phyloP scores from a whole-genome alignment of 2,888 invertebrate species.

The Clusia tigrina region DNA sequence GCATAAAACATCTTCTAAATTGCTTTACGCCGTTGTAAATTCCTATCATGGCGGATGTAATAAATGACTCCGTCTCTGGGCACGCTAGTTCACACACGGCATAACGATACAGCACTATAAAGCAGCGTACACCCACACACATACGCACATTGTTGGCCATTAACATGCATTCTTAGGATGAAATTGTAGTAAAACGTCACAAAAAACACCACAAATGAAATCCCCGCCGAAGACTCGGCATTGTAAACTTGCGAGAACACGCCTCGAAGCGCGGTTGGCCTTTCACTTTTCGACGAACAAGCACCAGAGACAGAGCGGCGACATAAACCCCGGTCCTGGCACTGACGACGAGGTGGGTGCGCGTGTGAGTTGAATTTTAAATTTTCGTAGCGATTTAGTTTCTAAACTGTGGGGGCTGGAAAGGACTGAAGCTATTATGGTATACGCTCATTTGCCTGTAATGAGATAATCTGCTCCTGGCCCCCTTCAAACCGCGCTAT shows the following conservation, averaged over 20 bases:
- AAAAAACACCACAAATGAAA: neutral
- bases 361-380: constrained; percentile 19
- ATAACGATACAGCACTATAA: constrained; percentile 22
- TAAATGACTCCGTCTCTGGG: neutral
- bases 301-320: neutral
- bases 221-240: neutral
- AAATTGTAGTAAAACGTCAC: constrained; percentile 3
- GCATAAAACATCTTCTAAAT: constrained; percentile 57
- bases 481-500: constrained; percentile 47
- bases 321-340: constrained; percentile 25
- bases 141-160: constrained; percentile 54
- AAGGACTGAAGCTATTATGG: neutral
- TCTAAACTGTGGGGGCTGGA: neutral
- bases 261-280: neutral
- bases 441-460: constrained; percentile 39
- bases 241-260: constrained; percentile 2
- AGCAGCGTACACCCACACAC: constrained; percentile 32
- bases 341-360: no score
- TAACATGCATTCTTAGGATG: constrained; percentile 50
- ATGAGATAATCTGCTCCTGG: constrained; percentile 61
- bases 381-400: neutral
- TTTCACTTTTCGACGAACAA: neutral
- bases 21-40: constrained; percentile 26
- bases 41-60: constrained; percentile 5
- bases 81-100: constrained; percentile 2